Conservation (phyloP, 2,113 vertebrate genomes). For the Notechis scutatus region DNA sequence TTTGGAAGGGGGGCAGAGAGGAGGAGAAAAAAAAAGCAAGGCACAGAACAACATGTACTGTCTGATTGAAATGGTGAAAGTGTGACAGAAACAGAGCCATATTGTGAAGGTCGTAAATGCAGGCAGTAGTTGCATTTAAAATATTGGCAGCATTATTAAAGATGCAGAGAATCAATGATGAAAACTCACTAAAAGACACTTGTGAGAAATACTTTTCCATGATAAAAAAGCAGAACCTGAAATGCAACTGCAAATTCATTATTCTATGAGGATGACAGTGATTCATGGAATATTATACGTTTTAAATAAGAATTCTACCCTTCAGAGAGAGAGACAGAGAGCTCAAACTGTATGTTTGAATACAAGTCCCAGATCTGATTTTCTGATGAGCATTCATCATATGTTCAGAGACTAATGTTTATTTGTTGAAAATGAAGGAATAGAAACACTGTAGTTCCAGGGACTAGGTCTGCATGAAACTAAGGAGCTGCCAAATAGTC, state of each 20-base stretch:
- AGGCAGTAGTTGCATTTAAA: background rate
- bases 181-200: background rate
- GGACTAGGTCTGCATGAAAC: background rate
- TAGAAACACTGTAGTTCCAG: background rate
- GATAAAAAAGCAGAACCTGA: background rate
- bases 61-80: background rate
- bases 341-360: background rate
- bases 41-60: background rate
- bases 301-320: background rate
- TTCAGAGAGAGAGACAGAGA: background rate
- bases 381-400: background rate
- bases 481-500: background rate
- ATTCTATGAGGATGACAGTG: no score
- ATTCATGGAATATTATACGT: background rate
- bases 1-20: background rate
- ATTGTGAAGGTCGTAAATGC: background rate
- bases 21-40: background rate
- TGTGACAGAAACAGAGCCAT: background rate
- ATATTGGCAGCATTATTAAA: background rate
- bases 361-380: background rate
- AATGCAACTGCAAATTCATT: background rate
- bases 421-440: background rate
- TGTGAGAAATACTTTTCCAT: background rate
- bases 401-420: background rate
- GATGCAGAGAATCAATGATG: background rate